A percentile compares a stretch with the other conserved stretches of the same genome.
phyloP scores from a whole-genome alignment of 1,140 invertebrate genomes.

The Hyposmocoma kahamanoa region DNA sequence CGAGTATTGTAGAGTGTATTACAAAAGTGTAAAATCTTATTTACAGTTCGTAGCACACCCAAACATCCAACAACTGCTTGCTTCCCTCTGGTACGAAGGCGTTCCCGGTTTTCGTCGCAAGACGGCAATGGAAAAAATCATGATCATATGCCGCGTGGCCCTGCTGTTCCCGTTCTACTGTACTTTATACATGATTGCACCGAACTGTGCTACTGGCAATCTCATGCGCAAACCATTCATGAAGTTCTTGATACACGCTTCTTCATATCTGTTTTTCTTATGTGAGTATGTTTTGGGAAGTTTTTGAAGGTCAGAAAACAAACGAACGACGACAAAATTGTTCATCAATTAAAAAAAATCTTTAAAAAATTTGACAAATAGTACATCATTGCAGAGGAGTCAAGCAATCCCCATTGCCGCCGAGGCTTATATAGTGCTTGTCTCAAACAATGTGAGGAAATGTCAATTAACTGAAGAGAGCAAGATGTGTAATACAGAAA shows the following conservation, averaged over 20 bases:
- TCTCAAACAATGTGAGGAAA: too few species aligned
- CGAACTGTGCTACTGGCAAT: slow-evolving; percentile 82
- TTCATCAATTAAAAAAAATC: too few species aligned
- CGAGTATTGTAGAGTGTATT: too few species aligned
- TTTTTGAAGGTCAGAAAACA: too few species aligned
- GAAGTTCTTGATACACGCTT: slow-evolving; percentile 94
- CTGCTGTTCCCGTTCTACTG: slow-evolving; percentile 91
- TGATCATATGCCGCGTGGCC: slow-evolving; percentile 84
- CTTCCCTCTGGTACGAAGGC: slow-evolving; percentile 94
- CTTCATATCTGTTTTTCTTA: slow-evolving; percentile 93
- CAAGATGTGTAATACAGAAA: too few species aligned
- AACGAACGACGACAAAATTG: too few species aligned
- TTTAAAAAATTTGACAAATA: too few species aligned
- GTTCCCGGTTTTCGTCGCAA: slow-evolving; percentile 91
- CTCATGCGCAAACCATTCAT: slow-evolving; percentile 93
- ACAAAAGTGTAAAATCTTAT: slow-evolving; percentile 5
- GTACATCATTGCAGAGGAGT: too few species aligned
- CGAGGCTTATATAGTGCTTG: too few species aligned
- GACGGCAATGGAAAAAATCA: slow-evolving; percentile 78
- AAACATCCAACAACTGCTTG: slow-evolving; percentile 93
- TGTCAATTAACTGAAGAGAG: too few species aligned
- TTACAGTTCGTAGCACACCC: slow-evolving; percentile 93
- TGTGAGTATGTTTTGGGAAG: slow-evolving; percentile 74
- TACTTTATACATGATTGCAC: slow-evolving; percentile 85
- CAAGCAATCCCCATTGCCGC: too few species aligned